These are phyloP conservation scores for Pseudomyrmex cubaensis DNA, from an alignment of 1,140 invertebrate species.

Conservation along the genomic window DNA sequence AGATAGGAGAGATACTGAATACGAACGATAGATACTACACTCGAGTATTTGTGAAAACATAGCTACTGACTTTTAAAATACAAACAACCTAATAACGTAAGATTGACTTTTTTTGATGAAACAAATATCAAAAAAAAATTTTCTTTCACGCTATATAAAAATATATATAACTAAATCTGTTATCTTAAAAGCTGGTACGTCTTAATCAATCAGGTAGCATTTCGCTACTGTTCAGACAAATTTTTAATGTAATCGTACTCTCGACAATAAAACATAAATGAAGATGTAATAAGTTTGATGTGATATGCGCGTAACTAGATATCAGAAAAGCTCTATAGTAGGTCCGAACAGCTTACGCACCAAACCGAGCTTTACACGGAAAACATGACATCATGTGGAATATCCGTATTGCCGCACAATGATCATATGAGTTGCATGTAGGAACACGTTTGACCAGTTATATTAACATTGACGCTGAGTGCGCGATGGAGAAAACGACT, in stretches of 20 bases:
- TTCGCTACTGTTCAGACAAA: not conserved
- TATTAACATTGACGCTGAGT: not conserved
- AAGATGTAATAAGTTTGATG: not conserved
- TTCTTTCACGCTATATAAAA: too few species aligned
- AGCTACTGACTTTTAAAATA: not conserved
- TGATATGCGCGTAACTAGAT: not conserved
- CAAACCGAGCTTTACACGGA: conserved; percentile 9
- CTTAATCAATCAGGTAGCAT: not conserved
- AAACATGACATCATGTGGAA: conserved; percentile 37
- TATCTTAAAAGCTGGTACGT: not conserved
- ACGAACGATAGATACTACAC: too few species aligned
- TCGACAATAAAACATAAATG: not conserved
- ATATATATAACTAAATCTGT: too few species aligned
- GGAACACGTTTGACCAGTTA: conserved; percentile 59
- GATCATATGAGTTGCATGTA: conserved; percentile 1
- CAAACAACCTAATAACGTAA: too few species aligned
- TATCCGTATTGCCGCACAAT: conserved; percentile 14
- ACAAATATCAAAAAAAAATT: too few species aligned
- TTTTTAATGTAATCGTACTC: not conserved
- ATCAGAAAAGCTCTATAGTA: not conserved
- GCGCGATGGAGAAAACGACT: not conserved
- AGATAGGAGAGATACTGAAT: too few species aligned
- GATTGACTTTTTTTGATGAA: too few species aligned
- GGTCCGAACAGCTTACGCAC: not conserved
- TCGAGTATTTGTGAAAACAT: not conserved